Evolutionary conservation across 2,888 invertebrate genomes (phyloP).

Genomic region (Meteorus cinctellus): DNA sequence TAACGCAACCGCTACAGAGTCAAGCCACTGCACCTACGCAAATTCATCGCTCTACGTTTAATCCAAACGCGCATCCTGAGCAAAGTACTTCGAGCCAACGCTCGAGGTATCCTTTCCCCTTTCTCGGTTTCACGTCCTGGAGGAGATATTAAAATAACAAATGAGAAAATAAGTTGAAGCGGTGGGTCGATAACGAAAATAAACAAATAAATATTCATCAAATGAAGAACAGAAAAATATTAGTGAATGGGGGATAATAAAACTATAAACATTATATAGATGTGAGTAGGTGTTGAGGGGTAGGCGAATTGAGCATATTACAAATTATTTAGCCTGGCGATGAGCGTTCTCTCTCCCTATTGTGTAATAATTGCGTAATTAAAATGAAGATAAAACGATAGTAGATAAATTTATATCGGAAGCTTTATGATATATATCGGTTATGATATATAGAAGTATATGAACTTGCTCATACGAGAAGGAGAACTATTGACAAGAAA

Average conservation of each 20-base stretch:
- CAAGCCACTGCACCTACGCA: constrained; percentile 59
- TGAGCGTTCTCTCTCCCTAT: constrained; percentile 47
- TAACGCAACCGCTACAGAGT: constrained; percentile 61
- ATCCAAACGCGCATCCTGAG: constrained; percentile 55
- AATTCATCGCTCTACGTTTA: constrained; percentile 57
- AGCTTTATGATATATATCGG: constrained; percentile 1
- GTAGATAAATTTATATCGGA: not conserved
- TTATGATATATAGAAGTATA: not conserved
- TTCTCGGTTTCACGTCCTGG: constrained; percentile 67
- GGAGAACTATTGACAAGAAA: not conserved
- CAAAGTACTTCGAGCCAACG: constrained; percentile 59
- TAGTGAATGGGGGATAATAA: constrained; percentile 7
- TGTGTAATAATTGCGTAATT: not conserved
- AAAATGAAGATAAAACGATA: not conserved
- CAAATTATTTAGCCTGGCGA: constrained; percentile 52
- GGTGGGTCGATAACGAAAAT: constrained; percentile 3
- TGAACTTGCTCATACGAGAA: not conserved
- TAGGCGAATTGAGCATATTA: constrained; percentile 19
- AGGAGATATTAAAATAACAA: constrained; percentile 63
- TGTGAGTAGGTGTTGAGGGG: constrained; percentile 17
- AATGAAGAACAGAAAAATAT: not conserved
- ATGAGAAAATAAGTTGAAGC: not conserved
- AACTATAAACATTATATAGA: constrained; percentile 9
- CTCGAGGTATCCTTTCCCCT: constrained; percentile 68
- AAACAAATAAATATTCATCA: constrained; percentile 6